A percentile compares a stretch with the other conserved stretches of the same genome.
Evolutionary conservation across 2,113 vertebrate genomes (phyloP).

Genomic region (Lepus americanus): DNA sequence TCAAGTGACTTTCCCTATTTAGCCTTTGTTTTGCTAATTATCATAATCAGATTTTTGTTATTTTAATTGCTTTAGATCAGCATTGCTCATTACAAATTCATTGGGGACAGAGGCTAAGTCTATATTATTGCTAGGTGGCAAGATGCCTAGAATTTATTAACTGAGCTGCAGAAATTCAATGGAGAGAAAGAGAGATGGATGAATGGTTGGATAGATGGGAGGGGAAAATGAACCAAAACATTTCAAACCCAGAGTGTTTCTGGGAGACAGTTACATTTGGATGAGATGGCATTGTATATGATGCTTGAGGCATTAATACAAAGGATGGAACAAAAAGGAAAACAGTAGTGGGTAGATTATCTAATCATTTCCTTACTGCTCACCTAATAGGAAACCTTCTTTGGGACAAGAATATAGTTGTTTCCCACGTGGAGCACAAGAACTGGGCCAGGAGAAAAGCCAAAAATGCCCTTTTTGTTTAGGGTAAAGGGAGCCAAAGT

Average conservation of each 20-base stretch:
- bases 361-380: neutral
- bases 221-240: neutral
- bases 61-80: neutral
- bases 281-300: neutral
- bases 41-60: neutral
- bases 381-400: neutral
- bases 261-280: neutral
- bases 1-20: neutral
- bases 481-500: neutral
- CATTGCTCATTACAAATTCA: constrained; percentile 24
- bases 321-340: neutral
- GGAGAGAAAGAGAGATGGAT: neutral
- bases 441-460: neutral
- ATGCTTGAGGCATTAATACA: neutral
- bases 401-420: neutral
- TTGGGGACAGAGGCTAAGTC: neutral
- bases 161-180: neutral
- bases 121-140: constrained; percentile 14
- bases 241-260: constrained; percentile 1
- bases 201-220: neutral
- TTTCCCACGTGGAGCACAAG: neutral
- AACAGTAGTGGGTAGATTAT: neutral
- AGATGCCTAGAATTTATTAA: neutral
- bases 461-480: neutral
- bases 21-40: neutral